Base-by-base conservation (phyloP, 2,797 vertebrate genomes). In the Adrianichthys oophorus region DNA sequence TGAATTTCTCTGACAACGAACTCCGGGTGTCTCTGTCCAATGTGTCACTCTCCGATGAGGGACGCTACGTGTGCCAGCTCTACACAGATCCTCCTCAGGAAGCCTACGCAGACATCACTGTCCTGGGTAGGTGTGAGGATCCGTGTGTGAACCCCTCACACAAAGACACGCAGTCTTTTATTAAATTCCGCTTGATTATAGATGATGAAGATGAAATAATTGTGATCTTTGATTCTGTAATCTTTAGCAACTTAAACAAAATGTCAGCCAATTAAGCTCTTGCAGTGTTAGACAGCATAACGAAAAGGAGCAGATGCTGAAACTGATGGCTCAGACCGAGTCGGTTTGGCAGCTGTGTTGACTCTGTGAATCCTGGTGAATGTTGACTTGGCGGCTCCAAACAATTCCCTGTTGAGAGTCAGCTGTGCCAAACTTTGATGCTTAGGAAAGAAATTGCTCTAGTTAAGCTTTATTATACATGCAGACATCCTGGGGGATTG, bases 1-100 rank as follows among this genome's bases (percentile, higher is more conserved):
- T 99, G 90, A 99, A 99, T 92, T 99, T 99, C 93, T 96, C 97
- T 68, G 96, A 97, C 93, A 99, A 96, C 40, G 97, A 99, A 88
- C 94, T 99, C 74, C 93, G 93, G 59, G 97, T 99, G 80, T 97
- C 97, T 15, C 85, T 99, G 92, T 98, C 96, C 45, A 99, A 99
- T 10, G 97, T 99, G 89, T 98, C 97, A 54, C 91, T 99, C 79
- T 95, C 94, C 55, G 97, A 99, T n/a, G 97, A 98, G 78, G 97
- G 97, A 70, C 92, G 94, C 84, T 99, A 98, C 46, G 96, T 98
- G 80, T 99, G 97, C 90, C 97, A 99, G 90, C 95, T 99, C 76
- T 99, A 98, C 92, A 97, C 96, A 0, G 97, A 99, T 77, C 96
- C 97, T 12, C 97, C 97, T 10, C 97, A 99, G 91, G 96, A 99